Evolutionary conservation across 2,888 invertebrate species (phyloP), one percentile per base, ranked within the genome.

Genomic region (Elgonia sp.): DNA sequence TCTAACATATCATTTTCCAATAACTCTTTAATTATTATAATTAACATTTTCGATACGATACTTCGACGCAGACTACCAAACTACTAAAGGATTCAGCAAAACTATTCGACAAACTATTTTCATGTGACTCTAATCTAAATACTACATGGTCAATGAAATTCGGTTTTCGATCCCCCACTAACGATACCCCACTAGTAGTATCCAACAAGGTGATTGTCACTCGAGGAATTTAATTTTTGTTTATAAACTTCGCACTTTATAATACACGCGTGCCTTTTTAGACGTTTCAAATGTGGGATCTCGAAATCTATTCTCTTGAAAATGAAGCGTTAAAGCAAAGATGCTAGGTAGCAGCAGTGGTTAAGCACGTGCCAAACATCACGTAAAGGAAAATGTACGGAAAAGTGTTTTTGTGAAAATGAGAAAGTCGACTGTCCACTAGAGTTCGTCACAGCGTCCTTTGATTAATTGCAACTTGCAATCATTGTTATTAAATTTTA

Each of bases 211-310:
- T 73, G 73, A 85, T 80, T 80, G 85, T 85, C 85, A 80, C 62
- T 75, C 69, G 50, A 63, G 80, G 85, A 80, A 85, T 80, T 85
- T 62, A 85, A 85, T 85, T 85, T 80, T 85, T 85, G 85, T 80
- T 85, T 80, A 80, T 85, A 63, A 73, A 79, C 67, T 69, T 29
- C 29, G 57, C 50, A 29, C 77, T n/a, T 77, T 60, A 62, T 46
- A 69, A 75, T 75, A 40, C 80, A 85, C 62, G 85, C 69, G 75
- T 75, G 67, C 29, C 40, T 29, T 67, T 75, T 21, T 29, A 60
- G 75, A 62, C 57, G 75, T 80, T 67, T 72, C 12, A 46, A 65
- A 37, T 40, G 79, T 40, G 39, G 65, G 46, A 9, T 14, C 46
- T 20, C 29, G 10, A 42, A 62, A 40, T 42, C 55, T 1, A 12